phyloP scores from a whole-genome alignment of 1,140 invertebrate genomes.

The Calephelis nemesis region DNA sequence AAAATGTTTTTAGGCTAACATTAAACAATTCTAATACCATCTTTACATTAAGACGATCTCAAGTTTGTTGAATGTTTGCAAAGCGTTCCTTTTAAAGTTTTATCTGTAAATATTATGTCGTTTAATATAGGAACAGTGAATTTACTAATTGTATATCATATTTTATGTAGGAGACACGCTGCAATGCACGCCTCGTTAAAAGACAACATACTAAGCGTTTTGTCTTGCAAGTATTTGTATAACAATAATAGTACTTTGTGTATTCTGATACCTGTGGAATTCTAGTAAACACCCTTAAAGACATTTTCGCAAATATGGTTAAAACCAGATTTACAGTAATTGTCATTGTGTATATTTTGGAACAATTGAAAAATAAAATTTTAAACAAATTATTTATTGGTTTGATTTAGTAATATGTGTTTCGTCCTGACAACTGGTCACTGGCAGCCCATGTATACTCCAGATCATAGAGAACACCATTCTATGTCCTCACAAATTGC shows the following conservation, averaged over 20 bases:
- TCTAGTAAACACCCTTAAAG: slow-evolving; percentile 66
- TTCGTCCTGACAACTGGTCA: too few relatives aligned
- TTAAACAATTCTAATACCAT: slow-evolving; percentile 74
- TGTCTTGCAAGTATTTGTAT: slow-evolving; percentile 52
- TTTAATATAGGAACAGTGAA: slow-evolving; percentile 74
- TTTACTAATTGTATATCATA: slow-evolving; percentile 68
- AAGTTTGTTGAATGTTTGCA: slow-evolving; percentile 79
- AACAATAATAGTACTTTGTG: slow-evolving; percentile 57
- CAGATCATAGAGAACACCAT: too few relatives aligned
- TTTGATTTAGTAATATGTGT: slow-evolving; percentile 17
- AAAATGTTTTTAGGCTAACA: slow-evolving; percentile 63
- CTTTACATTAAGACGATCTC: slow-evolving; percentile 78
- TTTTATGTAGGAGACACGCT: slow-evolving; percentile 40
- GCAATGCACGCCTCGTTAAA: slow-evolving; percentile 41
- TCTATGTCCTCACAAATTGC: too few relatives aligned
- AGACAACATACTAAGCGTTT: slow-evolving; percentile 40
- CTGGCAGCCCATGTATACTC: too few relatives aligned
- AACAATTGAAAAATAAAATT: slow-evolving; percentile 75
- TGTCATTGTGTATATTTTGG: slow-evolving; percentile 78
- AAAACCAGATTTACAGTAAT: slow-evolving; percentile 69
- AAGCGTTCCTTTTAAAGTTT: slow-evolving; percentile 79
- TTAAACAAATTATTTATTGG: slow-evolving; percentile 60
- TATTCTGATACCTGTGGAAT: slow-evolving; percentile 65
- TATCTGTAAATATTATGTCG: slow-evolving; percentile 75
- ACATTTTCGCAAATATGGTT: slow-evolving; percentile 66